phyloP scores from a whole-genome alignment of 37 sponge, comb jelly and placozoan genomes.

The Amphimedon queenslandica region DNA sequence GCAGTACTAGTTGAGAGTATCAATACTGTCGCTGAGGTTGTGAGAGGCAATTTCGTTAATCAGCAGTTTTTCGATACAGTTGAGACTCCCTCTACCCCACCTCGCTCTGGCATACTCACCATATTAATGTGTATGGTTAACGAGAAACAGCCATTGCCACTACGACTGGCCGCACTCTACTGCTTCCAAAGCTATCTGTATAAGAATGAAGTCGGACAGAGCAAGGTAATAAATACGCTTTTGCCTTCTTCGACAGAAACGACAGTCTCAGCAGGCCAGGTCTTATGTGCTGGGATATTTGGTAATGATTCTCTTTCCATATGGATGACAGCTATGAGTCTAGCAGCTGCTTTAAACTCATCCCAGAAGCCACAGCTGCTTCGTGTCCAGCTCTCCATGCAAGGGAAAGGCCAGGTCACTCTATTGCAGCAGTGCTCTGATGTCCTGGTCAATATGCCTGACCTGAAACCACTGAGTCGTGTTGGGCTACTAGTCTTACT shows the following conservation, averaged over 20 bases:
- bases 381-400: conserved; percentile 81
- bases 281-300: conserved; percentile 91
- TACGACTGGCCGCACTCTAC: conserved; percentile 82
- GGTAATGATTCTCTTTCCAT: conserved; percentile 65
- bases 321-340: conserved; percentile 70
- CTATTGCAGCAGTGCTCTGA: conserved; percentile 68
- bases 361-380: conserved; percentile 68
- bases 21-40: conserved; percentile 78
- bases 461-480: conserved; percentile 51
- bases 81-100: conserved; percentile 56
- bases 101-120: conserved; percentile 74
- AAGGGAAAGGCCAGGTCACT: conserved; percentile 66
- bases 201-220: conserved; percentile 74
- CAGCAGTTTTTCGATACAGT: conserved; percentile 69
- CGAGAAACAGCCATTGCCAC: conserved; percentile 79
- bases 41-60: conserved; percentile 59
- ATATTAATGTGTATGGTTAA: conserved; percentile 90
- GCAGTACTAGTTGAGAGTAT: conserved; percentile 70
- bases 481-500: conserved; percentile 81
- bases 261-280: conserved; percentile 82
- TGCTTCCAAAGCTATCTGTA: conserved; percentile 86
- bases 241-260: conserved; percentile 63
- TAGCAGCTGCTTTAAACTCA: conserved; percentile 51
- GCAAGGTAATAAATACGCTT: conserved; percentile 77
- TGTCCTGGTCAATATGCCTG: conserved; percentile 30